Percentiles rank a stretch among this genome's conserved stretches.
phyloP scores from a whole-genome alignment of 2,113 vertebrate genomes.

The Vicugna pacos region DNA sequence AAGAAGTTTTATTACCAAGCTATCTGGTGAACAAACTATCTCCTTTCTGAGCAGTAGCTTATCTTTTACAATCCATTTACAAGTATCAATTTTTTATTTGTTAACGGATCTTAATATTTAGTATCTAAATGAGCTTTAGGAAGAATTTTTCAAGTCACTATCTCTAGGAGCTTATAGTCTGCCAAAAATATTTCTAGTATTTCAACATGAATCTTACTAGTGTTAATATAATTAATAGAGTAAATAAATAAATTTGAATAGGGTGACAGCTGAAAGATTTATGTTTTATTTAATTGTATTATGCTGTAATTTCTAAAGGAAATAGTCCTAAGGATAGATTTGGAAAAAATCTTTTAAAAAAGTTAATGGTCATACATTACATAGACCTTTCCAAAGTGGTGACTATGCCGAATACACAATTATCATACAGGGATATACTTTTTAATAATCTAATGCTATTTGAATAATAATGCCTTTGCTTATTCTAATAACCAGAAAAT shows the following conservation, averaged over 20 bases:
- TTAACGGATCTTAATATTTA: conserved; percentile 21
- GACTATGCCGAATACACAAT: neutral
- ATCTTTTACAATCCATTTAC: neutral
- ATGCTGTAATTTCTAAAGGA: conserved; percentile 5
- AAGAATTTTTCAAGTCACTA: neutral
- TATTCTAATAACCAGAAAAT: neutral
- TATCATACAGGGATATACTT: neutral
- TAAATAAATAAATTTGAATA: neutral
- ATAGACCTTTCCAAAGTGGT: neutral
- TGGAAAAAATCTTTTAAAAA: neutral
- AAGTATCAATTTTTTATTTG: neutral
- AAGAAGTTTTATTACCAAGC: conserved; percentile 2
- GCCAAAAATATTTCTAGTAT: conserved; percentile 23
- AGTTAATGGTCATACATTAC: neutral
- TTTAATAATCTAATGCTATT: neutral
- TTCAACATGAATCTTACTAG: neutral
- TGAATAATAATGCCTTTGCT: conserved; percentile 24
- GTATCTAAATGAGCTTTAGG: neutral
- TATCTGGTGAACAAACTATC: neutral
- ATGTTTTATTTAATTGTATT: neutral
- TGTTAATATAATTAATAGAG: neutral
- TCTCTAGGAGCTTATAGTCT: neutral
- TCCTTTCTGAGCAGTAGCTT: neutral
- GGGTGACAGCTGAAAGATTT: neutral
- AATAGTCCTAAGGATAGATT: neutral